Percentiles rank a stretch among this genome's conserved stretches.
Conservation (phyloP, 1,140 invertebrate species). For the Drusus annulatus region DNA sequence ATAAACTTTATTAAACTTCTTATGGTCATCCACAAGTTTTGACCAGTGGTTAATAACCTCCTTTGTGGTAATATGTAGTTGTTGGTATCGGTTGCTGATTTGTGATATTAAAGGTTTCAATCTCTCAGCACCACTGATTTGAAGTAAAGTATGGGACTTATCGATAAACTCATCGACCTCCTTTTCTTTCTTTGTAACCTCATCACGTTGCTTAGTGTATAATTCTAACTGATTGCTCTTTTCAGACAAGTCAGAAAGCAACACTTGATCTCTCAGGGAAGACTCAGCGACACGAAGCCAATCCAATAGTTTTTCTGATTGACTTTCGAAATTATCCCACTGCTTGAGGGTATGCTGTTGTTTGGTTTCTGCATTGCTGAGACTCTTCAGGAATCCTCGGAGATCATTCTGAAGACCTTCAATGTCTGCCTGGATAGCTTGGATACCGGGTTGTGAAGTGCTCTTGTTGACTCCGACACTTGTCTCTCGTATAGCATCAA, state of each 20-base stretch:
- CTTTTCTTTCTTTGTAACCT: slow-evolving; percentile 83
- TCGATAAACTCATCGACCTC: slow-evolving; percentile 92
- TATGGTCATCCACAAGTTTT: slow-evolving; percentile 88
- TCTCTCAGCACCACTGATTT: slow-evolving; percentile 87
- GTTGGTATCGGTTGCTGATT: slow-evolving; percentile 91
- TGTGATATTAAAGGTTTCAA: slow-evolving; percentile 92
- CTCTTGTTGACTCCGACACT: slow-evolving; percentile 82
- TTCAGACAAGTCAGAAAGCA: slow-evolving; percentile 85
- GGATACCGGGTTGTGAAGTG: slow-evolving; percentile 85
- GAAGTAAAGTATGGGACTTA: slow-evolving; percentile 88
- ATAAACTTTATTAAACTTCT: slow-evolving; percentile 83
- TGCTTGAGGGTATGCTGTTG: slow-evolving; percentile 82
- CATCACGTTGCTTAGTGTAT: slow-evolving; percentile 82
- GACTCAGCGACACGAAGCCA: slow-evolving; percentile 91
- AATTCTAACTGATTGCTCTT: slow-evolving; percentile 84
- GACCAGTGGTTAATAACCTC: slow-evolving; percentile 92
- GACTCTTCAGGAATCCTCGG: slow-evolving; percentile 77
- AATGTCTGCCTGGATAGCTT: slow-evolving; percentile 82
- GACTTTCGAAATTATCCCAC: slow-evolving; percentile 91
- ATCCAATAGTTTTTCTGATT: slow-evolving; percentile 83
- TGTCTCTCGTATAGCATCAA: slow-evolving; percentile 80
- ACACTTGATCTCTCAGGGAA: slow-evolving; percentile 86
- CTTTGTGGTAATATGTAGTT: slow-evolving; percentile 86
- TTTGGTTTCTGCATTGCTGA: slow-evolving; percentile 77
- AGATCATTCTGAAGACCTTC: slow-evolving; percentile 78